Evolutionary conservation across 1,140 invertebrate species (phyloP).

Genomic region (Galendromus occidentalis): DNA sequence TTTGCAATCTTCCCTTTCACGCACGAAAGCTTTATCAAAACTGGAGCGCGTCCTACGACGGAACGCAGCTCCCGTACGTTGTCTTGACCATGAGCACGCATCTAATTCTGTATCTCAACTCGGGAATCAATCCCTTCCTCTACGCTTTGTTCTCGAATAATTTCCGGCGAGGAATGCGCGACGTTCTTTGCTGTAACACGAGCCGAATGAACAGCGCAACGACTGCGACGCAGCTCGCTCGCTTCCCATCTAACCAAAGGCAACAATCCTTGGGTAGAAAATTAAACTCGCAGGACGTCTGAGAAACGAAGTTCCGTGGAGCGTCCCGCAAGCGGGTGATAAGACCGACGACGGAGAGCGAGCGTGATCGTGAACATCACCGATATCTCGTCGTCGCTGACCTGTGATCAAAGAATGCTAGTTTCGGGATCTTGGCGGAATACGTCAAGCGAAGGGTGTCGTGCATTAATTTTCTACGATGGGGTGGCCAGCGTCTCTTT

Average conservation of each 20-base stretch:
- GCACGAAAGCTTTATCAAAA: slow-evolving; percentile 56
- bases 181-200: slow-evolving; percentile 20
- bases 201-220: slow-evolving; percentile 12
- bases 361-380: too few relatives aligned
- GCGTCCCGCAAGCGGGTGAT: too few relatives aligned
- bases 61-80: slow-evolving; percentile 43
- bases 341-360: too few relatives aligned
- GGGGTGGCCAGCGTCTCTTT: too few relatives aligned
- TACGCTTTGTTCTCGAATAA: slow-evolving; percentile 58
- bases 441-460: too few relatives aligned
- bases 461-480: too few relatives aligned
- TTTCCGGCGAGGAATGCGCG: slow-evolving; percentile 28
- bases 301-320: too few relatives aligned
- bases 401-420: too few relatives aligned
- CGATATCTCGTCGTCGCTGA: too few relatives aligned
- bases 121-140: slow-evolving; percentile 57
- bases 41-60: slow-evolving; percentile 41
- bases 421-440: too few relatives aligned
- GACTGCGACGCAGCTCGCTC: slow-evolving; percentile 14
- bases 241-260: not conserved
- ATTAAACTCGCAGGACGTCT: too few relatives aligned
- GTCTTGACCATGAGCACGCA: slow-evolving; percentile 59
- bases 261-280: not conserved
- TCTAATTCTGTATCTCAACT: slow-evolving; percentile 61
- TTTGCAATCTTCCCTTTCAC: slow-evolving; percentile 65